Base-by-base conservation (phyloP, 2,797 vertebrate species). In the Spondyliosoma cantharus region DNA sequence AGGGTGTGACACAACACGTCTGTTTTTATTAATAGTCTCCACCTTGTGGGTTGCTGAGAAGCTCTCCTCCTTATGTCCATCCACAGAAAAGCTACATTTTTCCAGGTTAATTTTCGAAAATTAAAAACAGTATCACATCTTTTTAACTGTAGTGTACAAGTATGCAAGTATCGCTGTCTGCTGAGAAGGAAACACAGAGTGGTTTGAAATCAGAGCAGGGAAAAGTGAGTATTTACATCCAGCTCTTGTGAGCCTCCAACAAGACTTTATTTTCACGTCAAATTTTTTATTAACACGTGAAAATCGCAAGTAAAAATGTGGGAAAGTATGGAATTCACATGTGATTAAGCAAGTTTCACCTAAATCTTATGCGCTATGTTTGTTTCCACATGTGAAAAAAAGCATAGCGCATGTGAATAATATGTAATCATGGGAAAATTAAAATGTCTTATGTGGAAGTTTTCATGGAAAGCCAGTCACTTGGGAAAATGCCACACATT, bases 1-100 rank as follows among this genome's bases (percentile, higher is more conserved):
- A 25, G 54, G 78, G 74, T 58, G 82, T 73, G 63, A 54, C 50
- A 42, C 27, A 45, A 64, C 17, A 37, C 1, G 9, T 20, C 7
- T 8, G 11, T 24, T 17, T 29, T 69, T 24, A 80, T 65, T 50
- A 66, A 52, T 48, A 62, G 37, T 5, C 45, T 65, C 32, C 12
- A 16, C 50, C 4, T 29, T 9, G n/a, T 45, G n/a, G 9, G 22
- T 25, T 49, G 32, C 22, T n/a, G 22, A 60, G 22, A 48, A 54
- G 12, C 20, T 25, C 48, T 56, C 14, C 15, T 8, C 25, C 52
- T 3, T 14, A 29, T 27, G 20, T 50, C 15, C n/a, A 72, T 25
- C 11, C 5, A 16, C 11, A 12, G 3, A 3, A 37, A 53, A 52
- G 13, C 17, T 43, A 17, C 45, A 12, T 17, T 19, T 19, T 20